These are phyloP conservation scores for Hypothenemus hampei DNA, from an alignment of 1,140 invertebrate species.

Conservation along the genomic window DNA sequence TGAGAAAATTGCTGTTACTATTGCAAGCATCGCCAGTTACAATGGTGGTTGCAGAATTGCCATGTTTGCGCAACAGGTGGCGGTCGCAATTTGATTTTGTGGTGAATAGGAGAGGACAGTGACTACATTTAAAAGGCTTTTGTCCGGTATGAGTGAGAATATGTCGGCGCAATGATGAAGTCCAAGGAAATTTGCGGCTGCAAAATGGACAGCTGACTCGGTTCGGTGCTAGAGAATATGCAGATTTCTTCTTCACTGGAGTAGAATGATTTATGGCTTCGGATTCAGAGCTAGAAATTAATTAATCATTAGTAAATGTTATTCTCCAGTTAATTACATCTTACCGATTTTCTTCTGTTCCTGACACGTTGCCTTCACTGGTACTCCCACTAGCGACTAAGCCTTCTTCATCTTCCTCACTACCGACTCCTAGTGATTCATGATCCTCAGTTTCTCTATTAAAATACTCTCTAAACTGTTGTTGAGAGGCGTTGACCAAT, in stretches of 20 bases:
- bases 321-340: slow-evolving; percentile 24
- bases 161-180: slow-evolving; percentile 85
- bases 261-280: slow-evolving; percentile 42
- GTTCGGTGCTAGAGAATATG: slow-evolving; percentile 91
- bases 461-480: slow-evolving; percentile 58
- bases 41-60: slow-evolving; percentile 45
- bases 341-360: slow-evolving; percentile 71
- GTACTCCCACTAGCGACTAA: slow-evolving; percentile 63
- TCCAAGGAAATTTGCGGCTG: slow-evolving; percentile 91
- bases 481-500: slow-evolving; percentile 74
- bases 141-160: slow-evolving; percentile 92
- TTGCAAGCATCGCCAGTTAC: slow-evolving; percentile 37
- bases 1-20: slow-evolving; percentile 46
- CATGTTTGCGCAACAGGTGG: slow-evolving; percentile 86
- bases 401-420: slow-evolving; percentile 69
- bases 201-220: slow-evolving; percentile 89
- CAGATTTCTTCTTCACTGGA: slow-evolving; percentile 79
- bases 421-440: slow-evolving; percentile 39
- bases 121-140: slow-evolving; percentile 91
- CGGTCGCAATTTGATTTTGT: slow-evolving; percentile 97
- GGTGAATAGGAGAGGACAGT: slow-evolving; percentile 88
- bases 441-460: slow-evolving; percentile 46
- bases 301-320: not conserved
- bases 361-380: slow-evolving; percentile 75
- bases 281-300: slow-evolving; percentile 53